Base-by-base conservation (phyloP, 2,113 vertebrate genomes). In the Melospiza georgiana region DNA sequence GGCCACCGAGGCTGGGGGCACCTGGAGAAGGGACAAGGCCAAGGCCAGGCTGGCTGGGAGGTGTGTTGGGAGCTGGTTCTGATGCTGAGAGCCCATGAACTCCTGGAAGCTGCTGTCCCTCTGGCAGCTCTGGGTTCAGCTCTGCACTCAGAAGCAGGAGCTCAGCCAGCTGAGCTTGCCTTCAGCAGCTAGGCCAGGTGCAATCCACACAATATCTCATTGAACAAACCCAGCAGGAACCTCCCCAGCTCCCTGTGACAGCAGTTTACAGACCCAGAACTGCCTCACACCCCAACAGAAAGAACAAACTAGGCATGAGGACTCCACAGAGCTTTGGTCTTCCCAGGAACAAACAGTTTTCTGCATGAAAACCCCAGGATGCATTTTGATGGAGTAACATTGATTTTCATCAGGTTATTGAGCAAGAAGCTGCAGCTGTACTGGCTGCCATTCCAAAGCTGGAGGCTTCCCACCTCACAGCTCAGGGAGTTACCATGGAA, bases 31-130 rank as follows among this genome's bases (percentile, higher is more conserved):
- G 33, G 39, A 49, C 0, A 0, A 61, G 48, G 23, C 0, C 0
- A 0, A 61, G 48, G 23, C 0, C 3, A 39, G 6, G 84, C 61
- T 43, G 85, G 54, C 71, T 72, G 3, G 0, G 41, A 62, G 51
- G 20, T 8, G 9, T 11, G 3, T 0, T 0, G 31, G 28, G 39
- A 95, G 66, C 39, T 0, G 0, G 8, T 5, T 23, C 68, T 1
- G 10, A 13, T 7, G n/a, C 69, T 2, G 3, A 4, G 66, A 80
- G 69, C 11, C 1, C 0, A 0, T 0, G 18, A 23, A 19, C 28
- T 82, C 22, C 18, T 12, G 22, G 31, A 11, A 39, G 39, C 27
- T 6, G 2, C 30, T 0, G 0, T 24, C 33, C 83, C 68, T 85
- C 17, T 35, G 68, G 76, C 37, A 35, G 39, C 39, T 39, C 39